Base-by-base conservation (phyloP, 2,888 invertebrate species). In the Cylindroiulus punctatus region DNA sequence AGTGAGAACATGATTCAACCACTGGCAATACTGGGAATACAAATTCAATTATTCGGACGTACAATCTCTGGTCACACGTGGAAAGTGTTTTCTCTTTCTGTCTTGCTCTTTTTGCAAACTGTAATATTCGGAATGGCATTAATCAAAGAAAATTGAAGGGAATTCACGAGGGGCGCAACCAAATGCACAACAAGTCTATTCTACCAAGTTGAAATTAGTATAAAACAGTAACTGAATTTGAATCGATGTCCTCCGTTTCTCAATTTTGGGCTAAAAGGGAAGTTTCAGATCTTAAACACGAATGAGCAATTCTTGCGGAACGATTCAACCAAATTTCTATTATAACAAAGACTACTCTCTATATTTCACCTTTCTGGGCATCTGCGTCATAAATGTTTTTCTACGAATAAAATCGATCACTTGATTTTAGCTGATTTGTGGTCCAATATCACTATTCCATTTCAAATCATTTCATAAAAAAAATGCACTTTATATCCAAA, bases 1-100 rank as follows among this genome's bases (percentile, higher is more conserved):
- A 76, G 76, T 76, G 76, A 76, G 76, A 76, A 30, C 76, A 76
- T 30, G 76, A 76, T 76, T 76, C 30, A 30, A 76, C 22, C 12
- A 22, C 30, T 14, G 76, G 76, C 76, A 76, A 76, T 76, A 30
- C 30, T 76, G 76, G 30, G 76, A 76, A 76, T 76, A 76, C 0
- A 30, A 76, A 30, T 30, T 76, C 30, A 76, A 76, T 76, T 76
- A 30, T 76, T 30, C 76, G 57, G 57, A 65, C n/a, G 22, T 65
- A 22, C 57, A 65, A 65, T 22, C 57, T 65, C 22, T 22, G 57
- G 57, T 65, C 57, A n/a, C 22, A 22, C 22, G 4, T 65, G 22
- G 57, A 65, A 65, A 65, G 22, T 65, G 14, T 8, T 76, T 76
- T 76, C 30, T 76, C 76, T 17, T 19, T 52, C 52, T 19, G 19